Conservation (phyloP, 2,888 invertebrate genomes). For the Synanthedon tipuliformis region DNA sequence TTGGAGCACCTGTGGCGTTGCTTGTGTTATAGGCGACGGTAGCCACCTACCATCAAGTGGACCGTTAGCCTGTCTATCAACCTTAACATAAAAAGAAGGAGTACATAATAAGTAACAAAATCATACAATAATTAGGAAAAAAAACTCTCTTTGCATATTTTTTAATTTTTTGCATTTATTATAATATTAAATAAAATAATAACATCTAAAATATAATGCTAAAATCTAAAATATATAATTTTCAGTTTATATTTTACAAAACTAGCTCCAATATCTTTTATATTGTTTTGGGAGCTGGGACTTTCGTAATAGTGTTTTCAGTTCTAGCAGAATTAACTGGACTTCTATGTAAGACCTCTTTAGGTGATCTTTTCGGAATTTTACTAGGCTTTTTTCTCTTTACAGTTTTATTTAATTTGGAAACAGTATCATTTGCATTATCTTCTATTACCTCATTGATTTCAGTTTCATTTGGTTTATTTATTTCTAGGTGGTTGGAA, state of each 20-base stretch:
- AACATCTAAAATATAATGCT: conserved; percentile 19
- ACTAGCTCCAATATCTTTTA: conserved; percentile 10
- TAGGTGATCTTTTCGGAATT: conserved; percentile 23
- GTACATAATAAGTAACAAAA: neutral
- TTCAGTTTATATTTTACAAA: conserved; percentile 19
- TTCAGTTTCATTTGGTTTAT: too few relatives aligned
- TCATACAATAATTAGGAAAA: neutral
- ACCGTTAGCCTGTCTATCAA: too few relatives aligned
- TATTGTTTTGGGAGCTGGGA: conserved; percentile 23
- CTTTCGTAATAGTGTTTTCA: neutral
- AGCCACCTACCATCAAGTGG: too few relatives aligned
- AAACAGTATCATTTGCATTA: neutral
- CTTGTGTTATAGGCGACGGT: too few relatives aligned
- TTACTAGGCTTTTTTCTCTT: conserved; percentile 16
- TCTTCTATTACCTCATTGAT: too few relatives aligned
- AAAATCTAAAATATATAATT: neutral
- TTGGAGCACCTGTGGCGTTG: too few relatives aligned
- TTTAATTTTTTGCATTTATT: neutral
- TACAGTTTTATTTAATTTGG: neutral
- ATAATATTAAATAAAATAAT: conserved; percentile 17
- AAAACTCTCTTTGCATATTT: neutral
- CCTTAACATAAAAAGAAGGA: too few relatives aligned
- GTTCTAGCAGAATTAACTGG: neutral
- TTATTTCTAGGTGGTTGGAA: too few relatives aligned
- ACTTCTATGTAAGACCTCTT: conserved; percentile 3